Conservation (phyloP, 2,888 invertebrate genomes). For the Drosophila setosimentum region DNA sequence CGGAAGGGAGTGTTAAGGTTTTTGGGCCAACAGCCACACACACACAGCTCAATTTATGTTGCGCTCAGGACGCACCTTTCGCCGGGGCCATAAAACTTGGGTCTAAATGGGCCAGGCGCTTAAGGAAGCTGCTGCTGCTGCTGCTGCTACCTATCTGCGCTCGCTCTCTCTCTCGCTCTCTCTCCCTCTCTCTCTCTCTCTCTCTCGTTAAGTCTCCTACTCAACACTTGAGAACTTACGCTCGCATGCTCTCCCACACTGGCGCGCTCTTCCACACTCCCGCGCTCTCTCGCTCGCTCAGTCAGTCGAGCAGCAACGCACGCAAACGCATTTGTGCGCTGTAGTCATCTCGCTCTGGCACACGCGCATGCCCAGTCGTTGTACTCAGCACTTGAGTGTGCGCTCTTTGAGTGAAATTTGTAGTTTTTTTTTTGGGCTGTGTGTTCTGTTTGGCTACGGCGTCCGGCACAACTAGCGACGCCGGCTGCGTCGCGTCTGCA, state of each 20-base stretch:
- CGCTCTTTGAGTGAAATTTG: slow-evolving; percentile 45
- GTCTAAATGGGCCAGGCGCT: slow-evolving; percentile 54
- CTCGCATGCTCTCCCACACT: slow-evolving; percentile 1
- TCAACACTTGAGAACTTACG: slow-evolving; percentile 20
- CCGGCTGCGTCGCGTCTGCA: slow-evolving; percentile 10
- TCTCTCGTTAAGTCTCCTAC: slow-evolving; percentile 1
- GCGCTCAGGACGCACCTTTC: slow-evolving; percentile 51
- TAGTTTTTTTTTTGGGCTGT: neutral
- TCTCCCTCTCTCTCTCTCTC: slow-evolving; percentile 3
- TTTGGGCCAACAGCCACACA: slow-evolving; percentile 21
- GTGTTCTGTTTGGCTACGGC: slow-evolving; percentile 8
- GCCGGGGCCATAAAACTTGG: slow-evolving; percentile 52
- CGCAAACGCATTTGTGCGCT: slow-evolving; percentile 35
- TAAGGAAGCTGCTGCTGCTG: slow-evolving; percentile 54
- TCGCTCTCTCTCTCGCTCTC: neutral
- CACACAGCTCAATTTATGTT: slow-evolving; percentile 1
- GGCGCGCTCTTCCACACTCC: slow-evolving; percentile 17
- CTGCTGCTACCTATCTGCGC: slow-evolving; percentile 33
- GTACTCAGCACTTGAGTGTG: slow-evolving; percentile 7
- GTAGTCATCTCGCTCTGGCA: slow-evolving; percentile 48
- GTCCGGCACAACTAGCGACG: slow-evolving; percentile 5
- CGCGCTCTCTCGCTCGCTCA: slow-evolving; percentile 5
- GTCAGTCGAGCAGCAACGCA: slow-evolving; percentile 26
- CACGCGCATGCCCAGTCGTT: slow-evolving; percentile 40
- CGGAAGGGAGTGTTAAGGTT: slow-evolving; percentile 23